Base-by-base conservation (phyloP, 2,113 vertebrate genomes). In the Uria lomvia region DNA sequence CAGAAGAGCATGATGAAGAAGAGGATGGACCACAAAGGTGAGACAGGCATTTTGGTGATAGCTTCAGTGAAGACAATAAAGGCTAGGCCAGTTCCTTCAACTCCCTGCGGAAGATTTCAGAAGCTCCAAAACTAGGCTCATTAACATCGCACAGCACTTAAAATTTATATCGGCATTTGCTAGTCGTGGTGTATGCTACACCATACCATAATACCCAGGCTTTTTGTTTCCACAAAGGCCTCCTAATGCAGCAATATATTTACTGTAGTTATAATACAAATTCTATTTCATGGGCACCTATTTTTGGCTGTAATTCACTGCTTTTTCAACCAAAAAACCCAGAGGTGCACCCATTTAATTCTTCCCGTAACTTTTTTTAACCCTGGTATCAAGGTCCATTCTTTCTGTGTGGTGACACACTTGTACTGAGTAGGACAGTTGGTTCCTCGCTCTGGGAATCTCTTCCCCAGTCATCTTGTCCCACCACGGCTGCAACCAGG, bases 1-100 rank as follows among this genome's bases (percentile, higher is more conserved):
- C 99, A 99, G 97, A 99, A 99, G 53, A 99, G 98, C 99, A 99
- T 99, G 97, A 99, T 50, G 92, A 99, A 99, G 98, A 99, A 99
- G 15, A 99, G 98, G 15, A 99, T 98, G 3, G 99, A 98, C 99
- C 99, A 99, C 32, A 99, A 72, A 6, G 99, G 99, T 8, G 99
- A 98, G 78, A 99, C 5, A 0, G 99, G 99, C 99, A 99, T 99
- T 97, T 98, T 99, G 89, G 98, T 99, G 96, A 99, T 99, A 52
- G 99, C 99, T 92, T 99, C 99, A 1, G 99, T 99, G 97, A 99
- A 99, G 84, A 99, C 98, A 75, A 99, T 99, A 95, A 99, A 99
- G 63, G 99, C 99, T 52, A 99, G 95, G n/a, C 99, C 99, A 1
- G 99, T 99, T 95, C 99, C 99, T 97, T 99, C 98, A 50, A 99